Conservation (phyloP, 1,140 invertebrate genomes). For the Lasioglossum albipes region DNA sequence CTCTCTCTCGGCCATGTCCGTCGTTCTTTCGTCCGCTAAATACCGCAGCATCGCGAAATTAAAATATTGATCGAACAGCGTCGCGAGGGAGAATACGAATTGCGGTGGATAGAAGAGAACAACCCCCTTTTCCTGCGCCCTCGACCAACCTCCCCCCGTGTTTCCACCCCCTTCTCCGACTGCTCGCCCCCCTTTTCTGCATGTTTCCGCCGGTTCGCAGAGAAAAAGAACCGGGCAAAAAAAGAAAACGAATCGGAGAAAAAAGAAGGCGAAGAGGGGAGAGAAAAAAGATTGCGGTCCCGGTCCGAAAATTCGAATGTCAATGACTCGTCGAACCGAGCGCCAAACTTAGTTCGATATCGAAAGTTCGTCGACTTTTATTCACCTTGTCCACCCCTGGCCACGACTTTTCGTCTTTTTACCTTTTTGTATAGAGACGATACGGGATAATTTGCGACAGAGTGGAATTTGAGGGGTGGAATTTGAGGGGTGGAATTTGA, state of each 20-base stretch:
- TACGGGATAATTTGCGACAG: neutral
- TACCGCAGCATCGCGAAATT: conserved; percentile 80
- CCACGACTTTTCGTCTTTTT: neutral
- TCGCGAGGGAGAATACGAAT: conserved; percentile 74
- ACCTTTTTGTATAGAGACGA: neutral
- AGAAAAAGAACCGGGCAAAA: conserved; percentile 48
- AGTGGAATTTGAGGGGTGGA: neutral
- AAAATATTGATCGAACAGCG: conserved; percentile 79
- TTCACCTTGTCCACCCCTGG: neutral
- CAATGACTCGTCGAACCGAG: conserved; percentile 64
- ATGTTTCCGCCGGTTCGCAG: neutral
- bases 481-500: neutral
- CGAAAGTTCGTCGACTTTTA: conserved; percentile 31
- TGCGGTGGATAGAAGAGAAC: conserved; percentile 72
- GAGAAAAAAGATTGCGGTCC: conserved; percentile 66
- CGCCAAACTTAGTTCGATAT: conserved; percentile 43
- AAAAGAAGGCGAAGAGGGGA: conserved; percentile 39
- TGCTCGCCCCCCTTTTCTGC: neutral
- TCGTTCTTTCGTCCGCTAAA: conserved; percentile 74
- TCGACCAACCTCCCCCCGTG: neutral
- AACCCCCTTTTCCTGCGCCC: neutral
- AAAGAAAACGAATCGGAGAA: neutral
- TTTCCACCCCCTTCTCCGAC: too few species aligned
- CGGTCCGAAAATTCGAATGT: conserved; percentile 66
- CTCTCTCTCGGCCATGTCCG: conserved; percentile 45